Percentiles rank a stretch among this genome's conserved stretches.
Conservation (phyloP, 1,140 invertebrate genomes). For the Acyrthosiphon pisum region DNA sequence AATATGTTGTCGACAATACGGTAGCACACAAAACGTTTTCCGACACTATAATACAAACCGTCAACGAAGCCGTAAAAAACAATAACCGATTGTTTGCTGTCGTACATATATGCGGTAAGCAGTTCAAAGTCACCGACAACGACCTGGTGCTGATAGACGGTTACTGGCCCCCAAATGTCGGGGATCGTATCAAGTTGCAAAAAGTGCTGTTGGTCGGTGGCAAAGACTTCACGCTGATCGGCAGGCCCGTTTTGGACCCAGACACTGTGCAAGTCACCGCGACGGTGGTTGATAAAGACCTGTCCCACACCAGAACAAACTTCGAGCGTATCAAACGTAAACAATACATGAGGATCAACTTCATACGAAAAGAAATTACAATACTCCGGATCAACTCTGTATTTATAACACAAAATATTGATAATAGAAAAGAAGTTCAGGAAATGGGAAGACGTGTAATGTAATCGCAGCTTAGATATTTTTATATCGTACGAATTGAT, state of each 20-base stretch:
- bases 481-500: neutral
- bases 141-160: conserved; percentile 86
- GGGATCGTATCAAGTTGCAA: conserved; percentile 83
- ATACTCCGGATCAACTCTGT: conserved; percentile 57
- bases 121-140: conserved; percentile 85
- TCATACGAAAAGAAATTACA: conserved; percentile 58
- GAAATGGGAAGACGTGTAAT: conserved; percentile 37
- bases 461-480: neutral
- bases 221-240: conserved; percentile 86
- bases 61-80: conserved; percentile 60
- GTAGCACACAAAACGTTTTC: neutral
- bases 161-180: conserved; percentile 82
- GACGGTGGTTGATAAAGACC: conserved; percentile 88
- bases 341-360: conserved; percentile 60
- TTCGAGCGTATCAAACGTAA: conserved; percentile 60
- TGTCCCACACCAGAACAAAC: conserved; percentile 79
- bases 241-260: conserved; percentile 78
- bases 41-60: conserved; percentile 68
- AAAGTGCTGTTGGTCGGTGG: conserved; percentile 84
- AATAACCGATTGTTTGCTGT: conserved; percentile 85
- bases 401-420: conserved; percentile 28
- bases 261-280: conserved; percentile 80
- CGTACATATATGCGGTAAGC: conserved; percentile 81
- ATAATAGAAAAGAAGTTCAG: conserved; percentile 1
- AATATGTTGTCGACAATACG: conserved; percentile 32